phyloP scores from a whole-genome alignment of 2,113 vertebrate genomes.

The Ciconia maguari region DNA sequence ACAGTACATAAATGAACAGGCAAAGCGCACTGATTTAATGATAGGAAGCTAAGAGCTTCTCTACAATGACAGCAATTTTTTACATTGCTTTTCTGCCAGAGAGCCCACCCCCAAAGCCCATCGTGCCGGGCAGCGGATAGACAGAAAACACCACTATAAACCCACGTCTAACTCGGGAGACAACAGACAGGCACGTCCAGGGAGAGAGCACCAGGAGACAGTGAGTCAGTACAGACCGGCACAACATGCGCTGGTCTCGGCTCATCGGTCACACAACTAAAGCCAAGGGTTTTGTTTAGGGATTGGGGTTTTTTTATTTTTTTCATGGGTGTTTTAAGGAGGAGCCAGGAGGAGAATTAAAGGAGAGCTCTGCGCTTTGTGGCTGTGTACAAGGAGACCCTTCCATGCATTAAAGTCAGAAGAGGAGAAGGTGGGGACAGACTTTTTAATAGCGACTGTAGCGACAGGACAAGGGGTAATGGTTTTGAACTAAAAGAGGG shows the following conservation, averaged over 20 bases:
- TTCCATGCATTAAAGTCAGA: background rate
- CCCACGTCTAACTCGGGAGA: background rate
- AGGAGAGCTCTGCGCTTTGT: background rate
- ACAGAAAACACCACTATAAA: background rate
- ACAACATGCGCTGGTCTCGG: background rate
- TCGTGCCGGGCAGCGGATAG: background rate
- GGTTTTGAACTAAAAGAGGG: background rate
- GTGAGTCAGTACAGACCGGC: conserved; percentile 13
- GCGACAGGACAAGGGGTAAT: background rate
- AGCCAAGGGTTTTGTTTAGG: background rate
- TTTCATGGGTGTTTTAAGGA: background rate
- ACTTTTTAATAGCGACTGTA: background rate
- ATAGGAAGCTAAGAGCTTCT: background rate
- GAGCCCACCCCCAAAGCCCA: background rate
- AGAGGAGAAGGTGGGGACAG: background rate
- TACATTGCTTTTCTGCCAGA: background rate
- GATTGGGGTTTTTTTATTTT: fast-evolving
- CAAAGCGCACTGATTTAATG: background rate
- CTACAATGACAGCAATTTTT: background rate
- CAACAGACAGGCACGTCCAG: conserved; percentile 42
- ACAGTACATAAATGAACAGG: background rate
- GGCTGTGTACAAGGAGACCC: background rate
- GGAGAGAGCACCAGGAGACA: background rate
- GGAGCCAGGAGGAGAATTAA: background rate
- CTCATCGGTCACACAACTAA: background rate